Evolutionary conservation across 2,113 vertebrate genomes (phyloP), one percentile per base, ranked within the genome.

Genomic region (Oryzias curvinotus): DNA sequence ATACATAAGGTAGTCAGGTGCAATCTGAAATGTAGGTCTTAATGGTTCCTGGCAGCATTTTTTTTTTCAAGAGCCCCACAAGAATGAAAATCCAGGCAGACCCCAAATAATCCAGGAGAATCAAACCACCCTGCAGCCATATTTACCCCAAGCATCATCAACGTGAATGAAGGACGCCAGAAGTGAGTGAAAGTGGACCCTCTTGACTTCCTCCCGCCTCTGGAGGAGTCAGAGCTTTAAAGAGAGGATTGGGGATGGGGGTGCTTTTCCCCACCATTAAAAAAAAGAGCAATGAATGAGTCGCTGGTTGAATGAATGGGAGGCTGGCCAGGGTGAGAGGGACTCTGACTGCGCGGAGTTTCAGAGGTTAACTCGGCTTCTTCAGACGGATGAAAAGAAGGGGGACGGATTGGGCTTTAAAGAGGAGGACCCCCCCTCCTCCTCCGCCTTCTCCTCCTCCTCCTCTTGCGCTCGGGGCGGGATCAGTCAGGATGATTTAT

Each of bases 211-310:
- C 82, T 87, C 82, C 83, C 69, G 76, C 84, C 75, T 84, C 71
- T 67, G 57, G 57, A 72, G 18, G 61, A 85, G 71, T 78, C 82
- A 73, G 26, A 21, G 52, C 77, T 57, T 83, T 65, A 87, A 85
- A 44, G 64, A 46, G 47, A 52, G 52, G 36, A 71, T 70, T 26
- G 64, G 65, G 70, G 57, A 67, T 58, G 61, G 73, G 73, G 71
- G 82, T 75, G 82, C 78, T 85, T 84, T 90, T 85, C 70, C 81
- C 52, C 69, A 60, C 76, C 70, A 49, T 82, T 83, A 80, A 55
- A 67, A 78, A 89, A 90, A 90, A 86, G 89, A 91, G 90, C 88
- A 89, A 87, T 86, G 91, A 90, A 90, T 89, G 85, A 88, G 80
- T 84, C 85, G 82, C 71, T 81, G 80, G 81, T 63, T 81, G 80